Base-by-base conservation (phyloP, 1,140 invertebrate genomes). In the Ditylenchus dipsaci region DNA sequence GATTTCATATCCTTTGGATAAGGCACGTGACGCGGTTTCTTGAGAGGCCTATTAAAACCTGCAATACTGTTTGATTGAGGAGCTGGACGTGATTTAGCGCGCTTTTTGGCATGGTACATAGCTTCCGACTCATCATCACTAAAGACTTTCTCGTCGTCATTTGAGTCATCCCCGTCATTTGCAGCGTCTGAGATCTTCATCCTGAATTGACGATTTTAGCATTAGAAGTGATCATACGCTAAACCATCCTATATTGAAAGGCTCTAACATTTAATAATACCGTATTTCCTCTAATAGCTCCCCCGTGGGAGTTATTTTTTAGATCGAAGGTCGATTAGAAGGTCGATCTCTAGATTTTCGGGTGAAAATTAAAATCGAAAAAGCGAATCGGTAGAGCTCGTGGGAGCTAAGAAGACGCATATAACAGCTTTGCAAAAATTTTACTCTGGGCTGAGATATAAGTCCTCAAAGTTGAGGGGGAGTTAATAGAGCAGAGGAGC, bases 91-190 rank as follows among this genome's bases (percentile, higher is more conserved):
- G 66, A 27, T 45, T 67, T 68, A 15, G 59, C 43, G 9, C 66
- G 33, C 29, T 71, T 71, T 30, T 57, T 33, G 11, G 69, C 69
- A 27, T 63, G 30, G 57, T 72, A 71, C 19, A 33, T n/a, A 17
- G n/a, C 61, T 47, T 71, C 69, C 19, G 56, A 58, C 63, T 71
- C 69, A 26, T 71, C 69, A 43, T 71, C 69, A 30, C 69, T 71
- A 27, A 71, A 71, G 21, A 70, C 19, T 47, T 71, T 67, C 53
- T 71, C 65, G 11, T 69, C 69, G 19, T 47, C 49, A 53, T 29
- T 47, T 9, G 69, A 71, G 21, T 56, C 66, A 26, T 43, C 69
- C 17, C 17, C 49, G 15, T 42, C 30, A 19, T 27, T 3, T 27
- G 27, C 53, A 45, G 11, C 13, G 33, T 70, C 68, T 53, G 49